Evolutionary conservation across 2,113 vertebrate species (phyloP).

Genomic region (Cyprinodon variegatus): DNA sequence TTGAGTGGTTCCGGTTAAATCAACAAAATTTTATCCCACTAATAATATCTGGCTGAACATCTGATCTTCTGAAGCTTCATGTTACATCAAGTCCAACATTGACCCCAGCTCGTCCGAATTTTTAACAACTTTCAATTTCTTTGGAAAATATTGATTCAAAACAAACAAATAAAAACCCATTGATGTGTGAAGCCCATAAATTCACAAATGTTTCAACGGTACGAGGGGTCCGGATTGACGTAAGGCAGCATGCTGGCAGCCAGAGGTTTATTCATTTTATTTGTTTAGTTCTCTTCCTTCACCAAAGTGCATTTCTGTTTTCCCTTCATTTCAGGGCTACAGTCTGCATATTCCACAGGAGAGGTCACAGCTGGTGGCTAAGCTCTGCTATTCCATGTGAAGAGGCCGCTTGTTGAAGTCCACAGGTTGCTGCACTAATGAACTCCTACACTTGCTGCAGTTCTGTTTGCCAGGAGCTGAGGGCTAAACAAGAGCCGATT

Average conservation of each 20-base stretch:
- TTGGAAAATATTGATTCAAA: slow-evolving; percentile 16
- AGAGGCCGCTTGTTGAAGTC: slow-evolving; percentile 64
- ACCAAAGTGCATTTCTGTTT: slow-evolving; percentile 23
- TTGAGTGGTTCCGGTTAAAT: no score
- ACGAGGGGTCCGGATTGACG: slow-evolving; percentile 5
- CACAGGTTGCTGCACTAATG: slow-evolving; percentile 60
- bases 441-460: slow-evolving; percentile 68
- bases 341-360: slow-evolving; percentile 60
- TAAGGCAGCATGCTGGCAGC: slow-evolving; percentile 32
- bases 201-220: slow-evolving; percentile 49
- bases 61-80: no score
- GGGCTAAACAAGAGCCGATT: slow-evolving; percentile 41
- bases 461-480: slow-evolving; percentile 49
- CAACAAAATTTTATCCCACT: no score
- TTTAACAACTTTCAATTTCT: slow-evolving; percentile 55
- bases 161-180: no score
- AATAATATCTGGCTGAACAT: no score
- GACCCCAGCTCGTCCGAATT: slow-evolving; percentile 52
- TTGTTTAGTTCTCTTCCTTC: slow-evolving; percentile 22
- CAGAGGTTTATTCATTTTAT: slow-evolving; percentile 21
- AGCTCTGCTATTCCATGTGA: slow-evolving; percentile 64
- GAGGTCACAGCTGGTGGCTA: slow-evolving; percentile 75
- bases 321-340: slow-evolving; percentile 47
- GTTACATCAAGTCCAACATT: slow-evolving; percentile 17
- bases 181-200: slow-evolving; percentile 62